phyloP scores from a whole-genome alignment of 2,113 vertebrate species.

The Notarius quadriscutis region DNA sequence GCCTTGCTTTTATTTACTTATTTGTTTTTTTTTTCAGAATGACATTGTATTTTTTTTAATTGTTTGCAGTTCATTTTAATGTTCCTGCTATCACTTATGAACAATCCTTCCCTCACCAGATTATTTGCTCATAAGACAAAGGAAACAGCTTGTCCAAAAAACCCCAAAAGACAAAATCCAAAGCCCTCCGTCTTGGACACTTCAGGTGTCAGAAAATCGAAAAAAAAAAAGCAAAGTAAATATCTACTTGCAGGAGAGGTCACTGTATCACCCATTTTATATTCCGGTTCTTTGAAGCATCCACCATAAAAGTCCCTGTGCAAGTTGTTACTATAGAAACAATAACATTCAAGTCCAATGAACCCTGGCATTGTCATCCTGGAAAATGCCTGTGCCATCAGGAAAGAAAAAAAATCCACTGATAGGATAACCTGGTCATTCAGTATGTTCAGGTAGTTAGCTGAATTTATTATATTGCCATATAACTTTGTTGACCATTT shows the following conservation, averaged over 20 bases:
- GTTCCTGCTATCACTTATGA: not conserved
- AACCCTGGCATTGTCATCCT: no score
- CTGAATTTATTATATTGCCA: no score
- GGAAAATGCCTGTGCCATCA: no score
- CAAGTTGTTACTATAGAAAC: not conserved
- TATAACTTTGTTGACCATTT: no score
- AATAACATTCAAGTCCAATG: not conserved
- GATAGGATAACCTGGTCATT: no score
- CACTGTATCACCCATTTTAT: not conserved
- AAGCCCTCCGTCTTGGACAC: not conserved
- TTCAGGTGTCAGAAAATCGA: no score
- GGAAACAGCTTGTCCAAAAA: not conserved
- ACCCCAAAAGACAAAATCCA: not conserved
- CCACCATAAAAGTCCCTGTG: not conserved
- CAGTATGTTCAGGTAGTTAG: no score
- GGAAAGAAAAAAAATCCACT: no score
- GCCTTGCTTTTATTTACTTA: not conserved
- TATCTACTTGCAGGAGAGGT: not conserved
- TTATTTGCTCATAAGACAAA: not conserved
- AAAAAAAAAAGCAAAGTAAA: not conserved
- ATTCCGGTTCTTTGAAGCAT: not conserved
- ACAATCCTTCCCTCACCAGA: not conserved
- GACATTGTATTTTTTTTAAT: not conserved
- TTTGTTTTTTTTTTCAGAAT: not conserved
- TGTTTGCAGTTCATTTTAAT: not conserved